Evolutionary conservation across 2,113 vertebrate genomes (phyloP).

Genomic region (Stercorarius parasiticus): DNA sequence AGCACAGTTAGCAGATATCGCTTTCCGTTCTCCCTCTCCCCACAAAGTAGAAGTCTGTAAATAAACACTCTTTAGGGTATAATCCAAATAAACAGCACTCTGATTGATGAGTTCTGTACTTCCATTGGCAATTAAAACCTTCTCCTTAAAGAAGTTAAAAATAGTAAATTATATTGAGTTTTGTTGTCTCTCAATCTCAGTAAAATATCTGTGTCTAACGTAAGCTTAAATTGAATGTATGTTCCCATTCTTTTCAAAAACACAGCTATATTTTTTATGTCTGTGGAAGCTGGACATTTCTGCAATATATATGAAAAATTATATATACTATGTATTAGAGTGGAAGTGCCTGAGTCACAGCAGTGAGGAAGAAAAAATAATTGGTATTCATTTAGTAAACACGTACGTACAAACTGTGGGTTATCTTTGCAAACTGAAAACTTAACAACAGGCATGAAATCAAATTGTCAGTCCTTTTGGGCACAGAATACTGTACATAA

Average conservation of each 20-base stretch:
- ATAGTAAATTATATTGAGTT: not conserved
- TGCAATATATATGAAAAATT: not conserved
- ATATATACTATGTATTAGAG: not conserved
- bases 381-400: constrained; percentile 31
- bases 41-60: not conserved
- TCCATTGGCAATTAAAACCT: not conserved
- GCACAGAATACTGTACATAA: not conserved
- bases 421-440: constrained; percentile 17
- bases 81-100: not conserved
- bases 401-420: not conserved
- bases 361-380: not conserved
- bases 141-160: not conserved
- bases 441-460: not conserved
- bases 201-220: not conserved
- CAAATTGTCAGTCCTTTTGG: not conserved
- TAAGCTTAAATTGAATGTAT: not conserved
- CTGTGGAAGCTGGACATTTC: not conserved
- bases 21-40: not conserved
- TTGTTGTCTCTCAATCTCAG: not conserved
- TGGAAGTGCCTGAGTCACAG: not conserved
- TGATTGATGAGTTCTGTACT: not conserved
- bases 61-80: not conserved
- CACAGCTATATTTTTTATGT: not conserved
- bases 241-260: not conserved
- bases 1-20: not conserved